phyloP scores from a whole-genome alignment of 1,140 invertebrate species.

The Polyergus mexicanus region DNA sequence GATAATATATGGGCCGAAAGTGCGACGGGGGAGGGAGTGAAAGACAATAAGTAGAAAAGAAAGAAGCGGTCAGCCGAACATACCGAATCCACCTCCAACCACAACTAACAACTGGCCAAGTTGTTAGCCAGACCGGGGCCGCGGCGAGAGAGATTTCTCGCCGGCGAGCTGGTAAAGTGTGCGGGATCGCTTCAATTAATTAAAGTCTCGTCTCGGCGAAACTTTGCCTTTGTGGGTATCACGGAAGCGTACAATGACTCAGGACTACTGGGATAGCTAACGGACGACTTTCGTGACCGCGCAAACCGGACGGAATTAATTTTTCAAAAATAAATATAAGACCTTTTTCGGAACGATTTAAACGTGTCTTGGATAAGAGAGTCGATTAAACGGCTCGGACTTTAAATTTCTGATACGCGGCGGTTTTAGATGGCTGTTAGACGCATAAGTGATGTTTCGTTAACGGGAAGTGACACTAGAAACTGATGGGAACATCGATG shows the following conservation, averaged over 20 bases:
- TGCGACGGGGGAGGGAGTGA: conserved; percentile 17
- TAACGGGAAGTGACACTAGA: conserved; percentile 23
- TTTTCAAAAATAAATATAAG: conserved; percentile 10
- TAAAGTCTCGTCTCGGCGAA: conserved; percentile 58
- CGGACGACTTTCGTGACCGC: conserved; percentile 15
- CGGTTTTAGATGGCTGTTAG: background rate
- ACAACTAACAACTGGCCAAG: conserved; percentile 53
- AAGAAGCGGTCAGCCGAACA: background rate
- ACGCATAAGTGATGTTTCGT: conserved; percentile 16
- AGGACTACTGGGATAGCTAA: conserved; percentile 7
- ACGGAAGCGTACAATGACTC: conserved; percentile 43
- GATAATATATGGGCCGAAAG: background rate
- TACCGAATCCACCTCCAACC: conserved; percentile 52
- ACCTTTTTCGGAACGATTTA: background rate
- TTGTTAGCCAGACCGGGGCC: conserved; percentile 29
- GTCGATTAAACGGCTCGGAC: background rate
- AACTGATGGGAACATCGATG: conserved; percentile 31
- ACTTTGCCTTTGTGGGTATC: conserved; percentile 49
- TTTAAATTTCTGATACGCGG: background rate
- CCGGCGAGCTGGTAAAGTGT: conserved; percentile 38
- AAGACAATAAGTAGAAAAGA: conserved; percentile 22
- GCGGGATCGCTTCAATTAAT: conserved; percentile 72
- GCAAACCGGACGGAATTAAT: conserved; percentile 28
- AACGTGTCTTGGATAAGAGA: background rate
- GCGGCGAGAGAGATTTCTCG: conserved; percentile 56